Conservation (phyloP, 2,888 invertebrate species). For the Cheilosia variabilis region DNA sequence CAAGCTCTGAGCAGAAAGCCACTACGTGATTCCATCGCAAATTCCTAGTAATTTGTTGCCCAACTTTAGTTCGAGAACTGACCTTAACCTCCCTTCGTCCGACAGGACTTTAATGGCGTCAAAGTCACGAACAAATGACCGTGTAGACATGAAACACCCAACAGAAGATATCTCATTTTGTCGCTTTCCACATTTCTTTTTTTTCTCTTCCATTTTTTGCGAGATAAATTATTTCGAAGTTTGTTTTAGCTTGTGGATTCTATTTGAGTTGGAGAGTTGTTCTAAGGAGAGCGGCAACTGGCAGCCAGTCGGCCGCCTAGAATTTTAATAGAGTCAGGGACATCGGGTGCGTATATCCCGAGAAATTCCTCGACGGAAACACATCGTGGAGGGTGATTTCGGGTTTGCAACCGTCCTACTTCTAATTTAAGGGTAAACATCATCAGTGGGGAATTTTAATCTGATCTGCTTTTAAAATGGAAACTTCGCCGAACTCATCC, state of each 20-base stretch:
- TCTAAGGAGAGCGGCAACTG: background rate
- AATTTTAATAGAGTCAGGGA: conserved; percentile 42
- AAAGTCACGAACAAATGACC: conserved; percentile 60
- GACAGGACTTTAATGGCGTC: conserved; percentile 32
- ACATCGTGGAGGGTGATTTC: background rate
- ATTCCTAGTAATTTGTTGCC: conserved; percentile 52
- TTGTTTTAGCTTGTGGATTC: conserved; percentile 23
- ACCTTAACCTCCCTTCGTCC: conserved; percentile 42
- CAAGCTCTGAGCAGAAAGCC: background rate
- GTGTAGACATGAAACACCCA: conserved; percentile 45
- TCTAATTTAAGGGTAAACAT: conserved; percentile 25
- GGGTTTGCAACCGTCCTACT: background rate
- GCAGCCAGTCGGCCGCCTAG: background rate
- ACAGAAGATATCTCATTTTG: conserved; percentile 41
- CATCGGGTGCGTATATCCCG: background rate
- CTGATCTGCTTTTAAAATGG: conserved; percentile 9
- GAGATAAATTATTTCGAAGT: conserved; percentile 1
- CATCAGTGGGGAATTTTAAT: conserved; percentile 20
- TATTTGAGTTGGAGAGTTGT: background rate
- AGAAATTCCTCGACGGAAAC: background rate
- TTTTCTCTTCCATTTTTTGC: background rate
- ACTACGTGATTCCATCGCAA: conserved; percentile 52
- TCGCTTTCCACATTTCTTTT: conserved; percentile 9
- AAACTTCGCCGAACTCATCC: conserved; percentile 25
- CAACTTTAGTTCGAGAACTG: conserved; percentile 41